Base-by-base conservation (phyloP, 2,888 invertebrate genomes). In the Syrphus vitripennis region DNA sequence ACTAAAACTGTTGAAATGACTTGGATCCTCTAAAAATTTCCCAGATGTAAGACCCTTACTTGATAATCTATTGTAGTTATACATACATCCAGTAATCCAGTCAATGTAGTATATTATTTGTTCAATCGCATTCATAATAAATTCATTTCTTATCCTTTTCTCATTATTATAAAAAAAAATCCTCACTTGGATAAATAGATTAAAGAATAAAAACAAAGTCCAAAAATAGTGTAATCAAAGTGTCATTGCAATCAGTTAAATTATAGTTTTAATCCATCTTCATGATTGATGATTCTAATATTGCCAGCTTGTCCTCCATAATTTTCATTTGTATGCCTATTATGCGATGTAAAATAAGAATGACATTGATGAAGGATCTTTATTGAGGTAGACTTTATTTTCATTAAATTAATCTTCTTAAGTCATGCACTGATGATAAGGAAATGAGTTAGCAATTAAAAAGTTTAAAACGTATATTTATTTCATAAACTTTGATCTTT, bases 241-340 rank as follows among this genome's bases (percentile, higher is more conserved):
- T 42, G 37, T 59, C 61, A 61, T 31, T n/a, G 24, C n/a, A 61
- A 40, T 61, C 61, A 61, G 40, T 40, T 61, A 6, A 61, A 40
- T 61, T 61, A 61, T n/a, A 40, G 40, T 40, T 61, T 61, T 61
- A 61, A 61, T 61, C 37, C 40, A 61, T 61, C 61, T 61, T 42
- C 9, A 40, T 40, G 61, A 61, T 40, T 61, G 26, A 61, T 40
- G 26, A 26, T 2, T 14, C 4, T 14, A 34, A 31, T 4, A 59
- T 7, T 34, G 19, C 12, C 24, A 61, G 40, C 16, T 5, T 61
- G 40, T 14, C 61, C 26, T 31, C 14, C 14, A 40, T 61, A 7
- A 61, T 40, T 40, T 61, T 40, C 34, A 40, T 61, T 61, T 14
- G 1, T 2, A 40, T 5, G 59, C 53, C 53, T 29, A 26, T 14